These are phyloP conservation scores for Rapana venosa DNA, from an alignment of 2,888 invertebrate species.

Conservation along the genomic window DNA sequence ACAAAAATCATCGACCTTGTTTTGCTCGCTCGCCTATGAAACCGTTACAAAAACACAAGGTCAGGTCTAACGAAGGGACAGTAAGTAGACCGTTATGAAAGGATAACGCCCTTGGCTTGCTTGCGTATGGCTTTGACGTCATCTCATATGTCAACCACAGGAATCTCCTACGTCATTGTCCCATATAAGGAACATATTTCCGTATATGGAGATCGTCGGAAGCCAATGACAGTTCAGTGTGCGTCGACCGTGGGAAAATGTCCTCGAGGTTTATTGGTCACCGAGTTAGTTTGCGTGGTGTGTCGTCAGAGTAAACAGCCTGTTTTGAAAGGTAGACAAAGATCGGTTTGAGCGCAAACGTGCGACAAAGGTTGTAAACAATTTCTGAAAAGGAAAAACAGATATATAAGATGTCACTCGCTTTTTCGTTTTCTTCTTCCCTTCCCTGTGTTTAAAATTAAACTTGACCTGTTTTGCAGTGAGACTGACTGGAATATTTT, in stretches of 20 bases:
- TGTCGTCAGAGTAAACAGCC: constrained; percentile 8
- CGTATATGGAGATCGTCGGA: constrained; percentile 21
- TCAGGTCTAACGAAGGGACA: too few species aligned
- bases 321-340: neutral
- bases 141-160: neutral
- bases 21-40: too few species aligned
- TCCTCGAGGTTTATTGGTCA: neutral
- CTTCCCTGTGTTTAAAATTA: too few species aligned
- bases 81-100: neutral
- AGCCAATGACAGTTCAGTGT: constrained; percentile 7
- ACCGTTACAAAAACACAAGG: too few species aligned
- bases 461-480: too few species aligned
- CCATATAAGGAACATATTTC: constrained; percentile 1
- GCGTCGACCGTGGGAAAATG: constrained; percentile 12
- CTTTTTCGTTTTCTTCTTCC: too few species aligned
- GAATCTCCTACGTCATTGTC: constrained; percentile 2
- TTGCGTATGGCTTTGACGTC: neutral
- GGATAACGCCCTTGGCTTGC: neutral
- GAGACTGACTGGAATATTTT: too few species aligned
- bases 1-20: too few species aligned
- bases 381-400: too few species aligned
- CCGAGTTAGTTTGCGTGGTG: neutral
- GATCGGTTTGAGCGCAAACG: neutral
- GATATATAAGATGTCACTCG: too few species aligned
- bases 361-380: too few species aligned